Percentiles rank a stretch among this genome's conserved stretches.
Evolutionary conservation across 2,113 vertebrate genomes (phyloP).

Genomic region (Motacilla tschutschensis): DNA sequence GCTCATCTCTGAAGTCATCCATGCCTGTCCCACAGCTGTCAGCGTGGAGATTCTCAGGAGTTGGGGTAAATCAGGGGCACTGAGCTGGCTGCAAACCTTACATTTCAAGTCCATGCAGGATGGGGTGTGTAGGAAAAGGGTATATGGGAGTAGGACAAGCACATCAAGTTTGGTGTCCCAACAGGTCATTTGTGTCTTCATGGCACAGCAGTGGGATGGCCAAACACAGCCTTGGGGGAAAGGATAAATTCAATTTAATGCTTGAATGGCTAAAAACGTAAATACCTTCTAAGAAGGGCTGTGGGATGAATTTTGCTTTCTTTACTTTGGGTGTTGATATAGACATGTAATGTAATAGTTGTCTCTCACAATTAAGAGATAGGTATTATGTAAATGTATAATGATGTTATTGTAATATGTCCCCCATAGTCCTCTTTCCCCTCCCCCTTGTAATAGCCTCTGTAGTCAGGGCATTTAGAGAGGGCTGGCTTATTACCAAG

Average conservation of each 20-base stretch:
- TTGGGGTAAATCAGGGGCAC: neutral
- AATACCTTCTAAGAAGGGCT: neutral
- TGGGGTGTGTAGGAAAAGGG: neutral
- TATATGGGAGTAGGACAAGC: fast-evolving
- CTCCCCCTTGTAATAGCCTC: neutral
- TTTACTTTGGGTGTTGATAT: neutral
- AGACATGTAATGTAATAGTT: neutral
- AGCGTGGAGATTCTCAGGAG: neutral
- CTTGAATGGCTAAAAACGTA: neutral
- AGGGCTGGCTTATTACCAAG: neutral
- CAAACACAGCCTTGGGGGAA: neutral
- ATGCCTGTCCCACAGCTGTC: neutral
- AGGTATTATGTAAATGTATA: neutral
- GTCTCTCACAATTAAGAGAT: neutral
- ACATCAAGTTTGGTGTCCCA: fast-evolving
- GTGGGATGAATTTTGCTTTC: neutral
- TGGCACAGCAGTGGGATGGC: neutral
- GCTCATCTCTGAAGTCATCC: neutral
- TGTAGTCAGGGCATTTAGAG: neutral
- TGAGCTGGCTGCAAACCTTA: neutral
- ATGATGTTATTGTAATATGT: neutral
- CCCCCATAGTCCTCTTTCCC: neutral
- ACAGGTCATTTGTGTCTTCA: neutral
- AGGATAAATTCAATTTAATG: slow-evolving; percentile 10
- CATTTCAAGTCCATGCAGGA: neutral